These are phyloP conservation scores for Equus quagga DNA, from an alignment of 2,113 vertebrate genomes.

Conservation along the genomic window DNA sequence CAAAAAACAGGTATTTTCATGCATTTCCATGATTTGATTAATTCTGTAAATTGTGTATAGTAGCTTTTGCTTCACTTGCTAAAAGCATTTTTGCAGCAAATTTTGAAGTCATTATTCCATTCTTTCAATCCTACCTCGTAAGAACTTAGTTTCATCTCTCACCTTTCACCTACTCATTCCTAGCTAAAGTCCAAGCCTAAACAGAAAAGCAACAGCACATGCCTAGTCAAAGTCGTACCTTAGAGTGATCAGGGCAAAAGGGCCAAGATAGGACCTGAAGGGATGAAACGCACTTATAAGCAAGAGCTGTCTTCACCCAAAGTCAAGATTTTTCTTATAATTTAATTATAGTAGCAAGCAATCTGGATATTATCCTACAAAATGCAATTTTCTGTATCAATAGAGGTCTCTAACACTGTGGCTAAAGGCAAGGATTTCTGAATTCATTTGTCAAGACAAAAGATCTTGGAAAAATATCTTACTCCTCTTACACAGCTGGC, in stretches of 20 bases:
- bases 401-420: not conserved
- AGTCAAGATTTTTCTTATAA: not conserved
- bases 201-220: not conserved
- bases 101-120: not conserved
- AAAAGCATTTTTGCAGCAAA: not conserved
- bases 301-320: not conserved
- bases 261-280: not conserved
- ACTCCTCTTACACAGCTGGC: not conserved
- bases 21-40: not conserved
- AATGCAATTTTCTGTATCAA: not conserved
- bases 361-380: not conserved
- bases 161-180: not conserved
- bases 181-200: not conserved
- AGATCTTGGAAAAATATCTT: not conserved
- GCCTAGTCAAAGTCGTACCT: not conserved
- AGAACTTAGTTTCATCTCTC: not conserved
- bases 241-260: not conserved
- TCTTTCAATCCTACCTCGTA: not conserved
- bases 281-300: slow-evolving; percentile 17
- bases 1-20: slow-evolving; percentile 1
- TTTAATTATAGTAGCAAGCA: not conserved
- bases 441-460: slow-evolving; percentile 28
- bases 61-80: not conserved
- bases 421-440: not conserved
- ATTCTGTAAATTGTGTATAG: slow-evolving; percentile 9